phyloP scores from a whole-genome alignment of 2,113 vertebrate species.

The Myotis davidii region DNA sequence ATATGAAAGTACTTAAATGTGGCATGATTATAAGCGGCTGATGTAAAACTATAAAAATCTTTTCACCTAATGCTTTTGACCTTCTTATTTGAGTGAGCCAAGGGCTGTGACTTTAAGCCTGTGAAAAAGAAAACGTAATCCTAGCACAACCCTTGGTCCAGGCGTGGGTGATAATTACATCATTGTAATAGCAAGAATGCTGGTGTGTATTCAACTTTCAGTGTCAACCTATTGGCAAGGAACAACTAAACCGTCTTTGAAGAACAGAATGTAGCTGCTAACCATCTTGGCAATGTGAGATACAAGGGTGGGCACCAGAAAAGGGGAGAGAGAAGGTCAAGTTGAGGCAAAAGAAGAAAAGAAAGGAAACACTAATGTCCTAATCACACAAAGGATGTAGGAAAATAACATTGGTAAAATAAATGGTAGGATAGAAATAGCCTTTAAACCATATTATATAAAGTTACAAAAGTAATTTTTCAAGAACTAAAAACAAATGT shows the following conservation, averaged over 20 bases:
- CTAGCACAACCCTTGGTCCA: not conserved
- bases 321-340: not conserved
- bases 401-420: not conserved
- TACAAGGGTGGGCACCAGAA: not conserved
- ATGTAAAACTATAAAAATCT: not conserved
- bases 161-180: not conserved
- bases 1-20: not conserved
- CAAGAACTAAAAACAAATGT: slow-evolving; percentile 23
- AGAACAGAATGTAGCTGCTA: not conserved
- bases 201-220: not conserved
- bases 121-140: not conserved
- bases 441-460: not conserved
- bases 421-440: not conserved
- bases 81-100: not conserved
- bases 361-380: not conserved
- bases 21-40: not conserved
- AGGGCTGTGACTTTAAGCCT: not conserved
- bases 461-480: not conserved
- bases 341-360: not conserved
- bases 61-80: not conserved
- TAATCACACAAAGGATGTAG: not conserved
- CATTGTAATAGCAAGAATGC: not conserved
- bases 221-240: not conserved
- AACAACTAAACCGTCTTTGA: not conserved
- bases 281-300: not conserved